Percentiles rank a stretch among this genome's conserved stretches.
Evolutionary conservation across 30 jellyfish, hydroid and myxozoan species (phyloP).

Genomic region (Aurelia aurita): DNA sequence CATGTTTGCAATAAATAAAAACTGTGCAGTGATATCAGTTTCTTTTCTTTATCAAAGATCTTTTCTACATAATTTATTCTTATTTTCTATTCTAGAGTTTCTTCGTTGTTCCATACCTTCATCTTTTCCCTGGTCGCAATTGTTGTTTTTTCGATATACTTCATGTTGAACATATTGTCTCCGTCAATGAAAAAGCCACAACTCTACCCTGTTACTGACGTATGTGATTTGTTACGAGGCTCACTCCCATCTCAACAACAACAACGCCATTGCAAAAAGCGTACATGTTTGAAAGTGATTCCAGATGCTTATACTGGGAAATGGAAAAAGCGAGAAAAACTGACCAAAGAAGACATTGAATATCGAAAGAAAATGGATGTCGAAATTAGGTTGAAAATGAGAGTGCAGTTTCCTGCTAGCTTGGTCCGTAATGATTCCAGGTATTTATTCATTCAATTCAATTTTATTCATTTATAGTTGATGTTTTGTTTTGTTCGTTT

Average conservation of each 20-base stretch:
- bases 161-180: not conserved
- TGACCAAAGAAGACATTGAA: constrained; percentile 43
- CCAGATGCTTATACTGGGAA: constrained; percentile 65
- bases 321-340: constrained; percentile 56
- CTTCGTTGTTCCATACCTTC: not conserved
- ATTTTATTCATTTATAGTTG: too few relatives aligned
- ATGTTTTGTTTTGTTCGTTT: too few relatives aligned
- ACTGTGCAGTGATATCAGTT: too few relatives aligned
- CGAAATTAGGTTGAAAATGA: constrained; percentile 58
- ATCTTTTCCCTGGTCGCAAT: not conserved
- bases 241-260: not conserved
- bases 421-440: constrained; percentile 82
- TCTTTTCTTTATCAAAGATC: too few relatives aligned
- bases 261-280: constrained; percentile 26
- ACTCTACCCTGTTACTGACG: not conserved
- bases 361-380: constrained; percentile 70
- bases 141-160: not conserved
- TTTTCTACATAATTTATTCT: too few relatives aligned
- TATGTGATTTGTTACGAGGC: constrained; percentile 18
- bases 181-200: not conserved
- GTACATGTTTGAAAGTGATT: constrained; percentile 46
- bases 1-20: too few relatives aligned
- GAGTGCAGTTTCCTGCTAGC: constrained; percentile 78
- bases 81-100: too few relatives aligned
- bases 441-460: not conserved